These are phyloP conservation scores for Melanerpes formicivorus DNA, from an alignment of 2,113 vertebrate genomes.

Conservation along the genomic window DNA sequence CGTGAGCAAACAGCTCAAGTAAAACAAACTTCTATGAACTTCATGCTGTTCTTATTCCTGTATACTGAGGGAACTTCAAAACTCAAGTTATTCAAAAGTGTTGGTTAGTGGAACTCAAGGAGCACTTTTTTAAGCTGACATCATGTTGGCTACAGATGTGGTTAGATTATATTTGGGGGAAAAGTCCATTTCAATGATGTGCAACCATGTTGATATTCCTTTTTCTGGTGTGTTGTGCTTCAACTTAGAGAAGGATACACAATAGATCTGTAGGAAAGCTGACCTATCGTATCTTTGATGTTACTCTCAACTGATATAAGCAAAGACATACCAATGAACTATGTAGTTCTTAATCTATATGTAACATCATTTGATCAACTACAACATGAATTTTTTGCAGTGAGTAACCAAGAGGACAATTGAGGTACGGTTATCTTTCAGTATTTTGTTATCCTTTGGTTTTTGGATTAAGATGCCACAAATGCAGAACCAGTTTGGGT, in stretches of 20 bases:
- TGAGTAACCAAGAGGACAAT: neutral
- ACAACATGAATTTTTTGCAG: neutral
- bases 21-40: conserved; percentile 27
- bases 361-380: neutral
- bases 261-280: neutral
- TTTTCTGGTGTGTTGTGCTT: neutral
- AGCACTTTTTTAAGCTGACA: neutral
- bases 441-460: neutral
- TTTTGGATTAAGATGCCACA: neutral
- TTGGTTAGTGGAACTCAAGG: neutral
- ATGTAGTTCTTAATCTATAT: neutral
- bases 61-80: neutral
- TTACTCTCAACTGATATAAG: neutral
- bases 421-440: neutral
- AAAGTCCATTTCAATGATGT: fast-evolving
- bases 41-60: neutral
- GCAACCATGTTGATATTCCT: neutral
- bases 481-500: neutral
- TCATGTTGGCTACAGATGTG: neutral
- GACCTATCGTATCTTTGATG: neutral
- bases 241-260: neutral
- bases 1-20: neutral
- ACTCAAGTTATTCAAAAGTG: neutral
- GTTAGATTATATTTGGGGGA: neutral
- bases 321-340: neutral